Conservation (phyloP, 2,113 vertebrate genomes). For the Melanocharis versteri region DNA sequence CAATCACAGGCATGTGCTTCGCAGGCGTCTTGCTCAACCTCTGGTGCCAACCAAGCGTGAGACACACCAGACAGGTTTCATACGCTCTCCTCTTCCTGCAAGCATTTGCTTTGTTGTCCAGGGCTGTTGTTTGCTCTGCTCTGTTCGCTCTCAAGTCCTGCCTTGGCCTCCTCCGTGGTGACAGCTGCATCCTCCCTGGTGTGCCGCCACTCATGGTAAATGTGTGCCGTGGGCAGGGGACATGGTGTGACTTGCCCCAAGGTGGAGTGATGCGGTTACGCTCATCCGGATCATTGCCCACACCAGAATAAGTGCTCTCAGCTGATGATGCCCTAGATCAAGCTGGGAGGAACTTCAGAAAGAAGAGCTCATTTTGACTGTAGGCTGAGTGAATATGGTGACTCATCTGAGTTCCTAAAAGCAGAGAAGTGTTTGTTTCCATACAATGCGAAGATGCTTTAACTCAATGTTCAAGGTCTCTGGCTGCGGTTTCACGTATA, state of each 20-base stretch:
- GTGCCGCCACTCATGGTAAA: rapidly evolving
- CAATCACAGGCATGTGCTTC: rapidly evolving
- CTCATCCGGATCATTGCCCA: background rate
- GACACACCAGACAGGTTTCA: background rate
- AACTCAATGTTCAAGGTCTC: background rate
- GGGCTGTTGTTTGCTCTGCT: background rate
- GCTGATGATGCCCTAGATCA: background rate
- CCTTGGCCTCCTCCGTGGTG: background rate
- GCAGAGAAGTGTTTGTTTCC: conserved; percentile 14
- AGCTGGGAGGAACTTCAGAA: background rate
- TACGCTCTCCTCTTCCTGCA: background rate
- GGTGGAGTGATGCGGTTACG: rapidly evolving
- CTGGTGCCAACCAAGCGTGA: background rate
- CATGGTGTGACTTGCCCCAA: background rate
- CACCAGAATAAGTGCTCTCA: background rate
- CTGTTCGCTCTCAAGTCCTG: rapidly evolving
- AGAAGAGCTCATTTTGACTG: background rate
- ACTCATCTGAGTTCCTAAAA: conserved; percentile 31
- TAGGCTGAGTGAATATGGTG: background rate
- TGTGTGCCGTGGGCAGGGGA: background rate
- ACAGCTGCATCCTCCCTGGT: background rate
- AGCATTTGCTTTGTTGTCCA: background rate
- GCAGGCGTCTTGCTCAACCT: rapidly evolving
- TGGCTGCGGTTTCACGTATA: background rate
- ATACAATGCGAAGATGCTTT: background rate